Conservation (phyloP, 2,113 vertebrate species). For the Trematocara stigmaticum region DNA sequence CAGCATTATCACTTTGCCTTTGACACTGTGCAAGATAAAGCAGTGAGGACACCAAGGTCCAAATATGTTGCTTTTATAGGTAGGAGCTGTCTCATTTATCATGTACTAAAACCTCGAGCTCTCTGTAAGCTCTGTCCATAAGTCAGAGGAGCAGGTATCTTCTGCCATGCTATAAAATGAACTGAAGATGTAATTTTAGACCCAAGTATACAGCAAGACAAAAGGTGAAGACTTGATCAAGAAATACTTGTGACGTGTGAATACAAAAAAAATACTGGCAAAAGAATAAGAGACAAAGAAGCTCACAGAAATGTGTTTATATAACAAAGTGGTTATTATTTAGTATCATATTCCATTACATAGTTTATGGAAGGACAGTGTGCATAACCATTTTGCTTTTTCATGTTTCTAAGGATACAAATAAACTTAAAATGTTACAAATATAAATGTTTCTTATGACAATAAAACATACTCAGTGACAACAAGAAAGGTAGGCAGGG, state of each 20-base stretch:
- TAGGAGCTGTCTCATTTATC: conserved; percentile 51
- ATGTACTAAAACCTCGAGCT: conserved; percentile 29
- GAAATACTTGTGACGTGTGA: neutral
- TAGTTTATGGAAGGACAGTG: conserved; percentile 63
- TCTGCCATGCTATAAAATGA: neutral
- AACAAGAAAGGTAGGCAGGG: conserved; percentile 62
- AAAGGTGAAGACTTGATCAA: neutral
- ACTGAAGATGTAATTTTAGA: neutral
- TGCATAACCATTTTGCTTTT: conserved; percentile 52
- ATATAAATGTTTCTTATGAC: conserved; percentile 74
- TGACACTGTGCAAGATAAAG: conserved; percentile 54
- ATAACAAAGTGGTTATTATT: conserved; percentile 76
- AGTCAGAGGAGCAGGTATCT: conserved; percentile 28
- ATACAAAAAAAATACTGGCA: neutral
- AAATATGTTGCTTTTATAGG: conserved; percentile 55
- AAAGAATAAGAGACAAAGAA: neutral
- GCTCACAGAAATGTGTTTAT: conserved; percentile 62
- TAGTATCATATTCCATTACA: conserved; percentile 67
- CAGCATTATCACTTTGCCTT: conserved; percentile 51
- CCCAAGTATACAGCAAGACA: neutral
- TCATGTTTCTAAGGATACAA: conserved; percentile 63
- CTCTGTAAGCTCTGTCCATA: conserved; percentile 41
- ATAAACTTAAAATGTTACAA: conserved; percentile 73
- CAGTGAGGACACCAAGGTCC: conserved; percentile 40
- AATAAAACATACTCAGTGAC: conserved; percentile 51